Percentiles rank a stretch among this genome's conserved stretches.
These are phyloP conservation scores for Macquaria ambigua DNA, from an alignment of 2,113 vertebrate species.

Conservation along the genomic window DNA sequence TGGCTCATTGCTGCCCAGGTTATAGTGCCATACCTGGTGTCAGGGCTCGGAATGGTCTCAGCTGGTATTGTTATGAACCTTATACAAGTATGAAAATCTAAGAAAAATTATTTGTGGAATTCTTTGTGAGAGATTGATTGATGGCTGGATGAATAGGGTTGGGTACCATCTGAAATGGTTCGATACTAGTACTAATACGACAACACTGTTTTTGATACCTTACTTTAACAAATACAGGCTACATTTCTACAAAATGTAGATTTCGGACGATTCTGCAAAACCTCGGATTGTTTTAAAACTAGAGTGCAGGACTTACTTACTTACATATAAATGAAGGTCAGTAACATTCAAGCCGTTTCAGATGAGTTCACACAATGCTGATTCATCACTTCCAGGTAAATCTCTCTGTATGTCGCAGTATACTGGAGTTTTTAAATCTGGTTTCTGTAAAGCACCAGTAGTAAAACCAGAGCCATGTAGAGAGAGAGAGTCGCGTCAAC, in stretches of 20 bases:
- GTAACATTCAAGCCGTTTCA: no score
- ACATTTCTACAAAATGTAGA: neutral
- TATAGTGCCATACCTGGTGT: conserved; percentile 88
- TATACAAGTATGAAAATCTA: conserved; percentile 88
- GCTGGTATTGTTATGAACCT: conserved; percentile 92
- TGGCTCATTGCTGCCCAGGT: conserved; percentile 88
- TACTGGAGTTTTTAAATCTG: no score
- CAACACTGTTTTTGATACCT: neutral
- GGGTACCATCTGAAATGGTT: conserved; percentile 1
- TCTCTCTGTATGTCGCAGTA: no score
- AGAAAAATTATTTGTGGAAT: neutral
- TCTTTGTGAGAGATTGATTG: neutral
- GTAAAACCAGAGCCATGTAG: no score
- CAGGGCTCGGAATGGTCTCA: conserved; percentile 89
- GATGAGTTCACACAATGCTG: no score
- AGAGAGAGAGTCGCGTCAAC: no score
- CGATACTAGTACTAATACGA: neutral
- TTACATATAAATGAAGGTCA: no score
- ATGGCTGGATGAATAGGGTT: neutral
- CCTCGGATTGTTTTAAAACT: neutral
- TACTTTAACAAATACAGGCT: neutral
- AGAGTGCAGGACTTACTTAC: no score
- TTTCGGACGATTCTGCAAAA: neutral
- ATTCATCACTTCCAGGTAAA: no score
- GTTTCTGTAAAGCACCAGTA: no score